These are phyloP conservation scores for Spodoptera litura DNA, from an alignment of 1,140 invertebrate species.

Conservation along the genomic window DNA sequence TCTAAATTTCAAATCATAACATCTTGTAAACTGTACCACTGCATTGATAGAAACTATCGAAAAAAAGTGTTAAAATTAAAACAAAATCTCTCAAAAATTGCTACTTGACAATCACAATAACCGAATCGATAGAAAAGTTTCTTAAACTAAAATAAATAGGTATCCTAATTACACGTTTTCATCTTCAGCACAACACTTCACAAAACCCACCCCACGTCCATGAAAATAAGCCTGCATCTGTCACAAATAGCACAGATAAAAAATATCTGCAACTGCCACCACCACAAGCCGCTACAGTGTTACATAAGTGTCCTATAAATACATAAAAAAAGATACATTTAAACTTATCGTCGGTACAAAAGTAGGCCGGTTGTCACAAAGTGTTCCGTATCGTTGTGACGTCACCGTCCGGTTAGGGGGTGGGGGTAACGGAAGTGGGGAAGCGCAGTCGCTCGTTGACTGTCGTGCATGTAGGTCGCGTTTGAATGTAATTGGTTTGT, in stretches of 20 bases:
- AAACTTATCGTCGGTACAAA: conserved; percentile 49
- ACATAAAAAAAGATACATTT: conserved; percentile 21
- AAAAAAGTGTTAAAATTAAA: too few relatives aligned
- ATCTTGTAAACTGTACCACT: too few relatives aligned
- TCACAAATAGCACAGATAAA: not conserved
- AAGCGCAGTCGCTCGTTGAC: conserved; percentile 44
- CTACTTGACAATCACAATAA: too few relatives aligned
- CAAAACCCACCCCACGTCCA: not conserved
- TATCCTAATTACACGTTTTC: too few relatives aligned
- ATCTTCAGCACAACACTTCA: too few relatives aligned
- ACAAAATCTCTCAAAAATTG: too few relatives aligned
- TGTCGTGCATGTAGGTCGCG: conserved; percentile 54
- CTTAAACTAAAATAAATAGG: too few relatives aligned
- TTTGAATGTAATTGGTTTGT: conserved; percentile 44
- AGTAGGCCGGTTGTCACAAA: conserved; percentile 53
- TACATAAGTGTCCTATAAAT: conserved; percentile 12
- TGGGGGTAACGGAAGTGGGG: conserved; percentile 41
- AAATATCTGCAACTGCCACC: conserved; percentile 10
- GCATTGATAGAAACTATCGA: too few relatives aligned
- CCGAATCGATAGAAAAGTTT: too few relatives aligned
- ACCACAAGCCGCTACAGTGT: not conserved
- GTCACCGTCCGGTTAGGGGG: conserved; percentile 53
- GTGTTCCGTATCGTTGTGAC: conserved; percentile 50
- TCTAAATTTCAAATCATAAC: too few relatives aligned
- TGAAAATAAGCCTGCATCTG: not conserved